phyloP scores from a whole-genome alignment of 2,113 vertebrate species.

The Hippocampus abdominalis region DNA sequence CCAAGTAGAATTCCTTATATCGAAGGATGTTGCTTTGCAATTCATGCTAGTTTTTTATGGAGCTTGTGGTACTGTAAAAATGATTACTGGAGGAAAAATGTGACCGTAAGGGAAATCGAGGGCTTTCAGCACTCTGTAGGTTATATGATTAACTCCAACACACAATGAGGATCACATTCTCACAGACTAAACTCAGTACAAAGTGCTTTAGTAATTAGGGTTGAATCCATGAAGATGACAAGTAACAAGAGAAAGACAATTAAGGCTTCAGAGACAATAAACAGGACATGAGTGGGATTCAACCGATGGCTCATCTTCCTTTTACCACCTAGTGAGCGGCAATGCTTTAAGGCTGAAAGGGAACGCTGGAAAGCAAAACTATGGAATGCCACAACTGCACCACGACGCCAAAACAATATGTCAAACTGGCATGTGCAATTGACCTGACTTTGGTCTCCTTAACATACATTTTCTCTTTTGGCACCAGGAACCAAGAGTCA shows the following conservation, averaged over 20 bases:
- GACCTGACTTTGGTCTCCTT: constrained; percentile 34
- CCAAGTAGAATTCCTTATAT: background rate
- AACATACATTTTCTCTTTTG: constrained; percentile 42
- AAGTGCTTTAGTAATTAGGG: constrained; percentile 52
- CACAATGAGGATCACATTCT: constrained; percentile 30
- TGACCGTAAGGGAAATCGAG: background rate
- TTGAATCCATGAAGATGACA: constrained; percentile 23
- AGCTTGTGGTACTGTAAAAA: background rate
- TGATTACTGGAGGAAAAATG: background rate
- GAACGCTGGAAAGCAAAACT: constrained; percentile 28
- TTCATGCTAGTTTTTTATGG: background rate
- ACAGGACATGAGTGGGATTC: constrained; percentile 20
- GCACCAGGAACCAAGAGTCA: constrained; percentile 37
- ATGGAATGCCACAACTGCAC: constrained; percentile 26
- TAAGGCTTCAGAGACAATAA: constrained; percentile 44
- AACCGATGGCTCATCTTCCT: constrained; percentile 17
- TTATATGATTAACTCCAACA: constrained; percentile 25
- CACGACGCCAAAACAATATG: constrained; percentile 27
- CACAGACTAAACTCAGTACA: constrained; percentile 48
- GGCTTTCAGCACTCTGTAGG: background rate
- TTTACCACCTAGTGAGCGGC: constrained; percentile 21
- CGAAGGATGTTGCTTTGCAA: background rate
- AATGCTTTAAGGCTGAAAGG: constrained; percentile 54
- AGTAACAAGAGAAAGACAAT: constrained; percentile 18
- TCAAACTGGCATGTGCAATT: constrained; percentile 33